phyloP scores from a whole-genome alignment of 2,797 vertebrate genomes.

The Syndactyla subalaris region DNA sequence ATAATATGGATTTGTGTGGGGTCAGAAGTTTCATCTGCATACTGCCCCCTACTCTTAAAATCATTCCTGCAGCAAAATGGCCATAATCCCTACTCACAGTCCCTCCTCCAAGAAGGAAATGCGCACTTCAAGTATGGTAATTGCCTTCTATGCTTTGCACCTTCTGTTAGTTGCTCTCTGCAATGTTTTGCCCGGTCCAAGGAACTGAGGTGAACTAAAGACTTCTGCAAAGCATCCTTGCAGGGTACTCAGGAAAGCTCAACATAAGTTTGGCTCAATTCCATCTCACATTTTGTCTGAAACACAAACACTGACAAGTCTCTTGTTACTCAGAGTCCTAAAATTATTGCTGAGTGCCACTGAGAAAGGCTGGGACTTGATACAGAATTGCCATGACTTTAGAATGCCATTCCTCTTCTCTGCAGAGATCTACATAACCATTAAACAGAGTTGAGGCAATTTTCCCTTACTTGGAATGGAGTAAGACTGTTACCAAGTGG shows the following conservation, averaged over 20 bases:
- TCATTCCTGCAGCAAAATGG: background rate
- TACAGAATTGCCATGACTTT: background rate
- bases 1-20: background rate
- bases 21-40: background rate
- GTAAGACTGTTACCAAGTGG: background rate
- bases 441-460: background rate
- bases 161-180: background rate
- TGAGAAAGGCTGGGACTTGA: background rate
- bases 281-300: background rate
- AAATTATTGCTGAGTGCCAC: background rate
- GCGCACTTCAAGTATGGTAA: background rate
- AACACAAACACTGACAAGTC: background rate
- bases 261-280: background rate
- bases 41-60: background rate
- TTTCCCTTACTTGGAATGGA: background rate
- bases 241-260: background rate
- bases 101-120: background rate
- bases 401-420: background rate
- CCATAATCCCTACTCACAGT: background rate
- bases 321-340: background rate
- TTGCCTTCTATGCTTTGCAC: background rate
- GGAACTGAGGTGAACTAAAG: background rate
- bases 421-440: background rate
- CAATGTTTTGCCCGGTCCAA: background rate
- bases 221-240: background rate